Evolutionary conservation across 2,113 vertebrate genomes (phyloP), one percentile per base, ranked within the genome.

Genomic region (Montifringilla adamsi): DNA sequence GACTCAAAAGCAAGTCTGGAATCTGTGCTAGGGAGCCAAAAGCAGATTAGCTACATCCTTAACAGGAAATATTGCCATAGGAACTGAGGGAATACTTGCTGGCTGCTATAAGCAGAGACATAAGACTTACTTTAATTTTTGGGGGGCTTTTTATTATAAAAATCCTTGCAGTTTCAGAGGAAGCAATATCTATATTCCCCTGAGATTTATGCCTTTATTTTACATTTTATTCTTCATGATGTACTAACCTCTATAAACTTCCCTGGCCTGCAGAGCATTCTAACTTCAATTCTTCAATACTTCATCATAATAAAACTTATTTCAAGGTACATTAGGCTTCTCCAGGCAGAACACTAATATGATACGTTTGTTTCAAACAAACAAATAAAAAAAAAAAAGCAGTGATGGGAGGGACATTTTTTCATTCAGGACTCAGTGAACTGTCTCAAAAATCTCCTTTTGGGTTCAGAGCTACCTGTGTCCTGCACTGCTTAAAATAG

Each of bases 291-390:
- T 97, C 96, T 90, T 97, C 96, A 95, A 94, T 97, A 93, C 93
- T 98, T 98, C 91, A 96, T 97, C 94, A 96, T 93, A 97, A 97
- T 97, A 97, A 97, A 98, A 98, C 91, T 98, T 98, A 98, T 98
- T 98, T 98, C 98, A 98, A 97, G 97, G 96, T 97, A 97, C 97
- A 97, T 98, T 98, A 98, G 93, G 86, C 88, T 96, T 96, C 86
- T 87, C 89, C 72, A 95, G 94, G 75, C 96, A 96, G 84, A 79
- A 92, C 82, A 93, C 77, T 93, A 95, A 97, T 97, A 94, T 77
- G 87, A 93, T 94, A 91, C 12, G 14, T 95, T 97, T 97, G 90
- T 95, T 96, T 87, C 91, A 95, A 90, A 63, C 78, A 94, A 92
- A 68, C 15, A 74, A 74, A 78, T 8, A 13, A 81, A 93, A 62